Evolutionary conservation across 30 jellyfish, hydroid and myxozoan species (phyloP).

Genomic region (Hydractinia echinata): DNA sequence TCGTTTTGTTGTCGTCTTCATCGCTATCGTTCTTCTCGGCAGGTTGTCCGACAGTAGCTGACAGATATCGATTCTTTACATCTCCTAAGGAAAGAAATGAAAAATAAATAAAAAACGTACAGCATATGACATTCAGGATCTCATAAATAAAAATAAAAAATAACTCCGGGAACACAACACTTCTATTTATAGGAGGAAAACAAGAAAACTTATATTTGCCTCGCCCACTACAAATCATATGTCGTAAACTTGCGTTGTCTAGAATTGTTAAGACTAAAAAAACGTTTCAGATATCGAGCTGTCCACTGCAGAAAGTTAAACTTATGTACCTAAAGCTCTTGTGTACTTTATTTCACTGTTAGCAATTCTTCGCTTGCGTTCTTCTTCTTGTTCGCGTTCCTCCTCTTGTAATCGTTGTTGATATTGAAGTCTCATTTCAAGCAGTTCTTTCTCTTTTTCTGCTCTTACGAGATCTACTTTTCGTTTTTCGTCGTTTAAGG

Average conservation of each 20-base stretch:
- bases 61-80: conserved; percentile 16
- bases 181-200: background rate
- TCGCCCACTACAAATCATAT: no score
- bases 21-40: conserved; percentile 9
- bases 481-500: conserved; percentile 1
- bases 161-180: background rate
- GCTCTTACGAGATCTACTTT: conserved; percentile 16
- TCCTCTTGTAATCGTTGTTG: conserved; percentile 21
- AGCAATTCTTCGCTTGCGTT: background rate
- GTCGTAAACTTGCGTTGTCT: no score
- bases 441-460: conserved; percentile 27
- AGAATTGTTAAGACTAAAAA: no score
- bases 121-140: no score
- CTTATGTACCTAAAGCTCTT: background rate
- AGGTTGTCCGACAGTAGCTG: conserved; percentile 14
- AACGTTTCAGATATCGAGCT: no score
- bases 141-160: background rate
- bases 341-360: conserved; percentile 11
- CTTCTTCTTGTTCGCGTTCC: conserved; percentile 17
- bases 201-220: no score
- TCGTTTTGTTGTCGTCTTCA: conserved; percentile 4
- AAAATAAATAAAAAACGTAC: background rate
- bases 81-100: background rate
- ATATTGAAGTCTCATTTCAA: conserved; percentile 8
- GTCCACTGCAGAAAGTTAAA: background rate